A percentile compares a stretch with the other conserved stretches of the same genome.
phyloP scores from a whole-genome alignment of 2,888 invertebrate genomes.

The Melieria omissa region DNA sequence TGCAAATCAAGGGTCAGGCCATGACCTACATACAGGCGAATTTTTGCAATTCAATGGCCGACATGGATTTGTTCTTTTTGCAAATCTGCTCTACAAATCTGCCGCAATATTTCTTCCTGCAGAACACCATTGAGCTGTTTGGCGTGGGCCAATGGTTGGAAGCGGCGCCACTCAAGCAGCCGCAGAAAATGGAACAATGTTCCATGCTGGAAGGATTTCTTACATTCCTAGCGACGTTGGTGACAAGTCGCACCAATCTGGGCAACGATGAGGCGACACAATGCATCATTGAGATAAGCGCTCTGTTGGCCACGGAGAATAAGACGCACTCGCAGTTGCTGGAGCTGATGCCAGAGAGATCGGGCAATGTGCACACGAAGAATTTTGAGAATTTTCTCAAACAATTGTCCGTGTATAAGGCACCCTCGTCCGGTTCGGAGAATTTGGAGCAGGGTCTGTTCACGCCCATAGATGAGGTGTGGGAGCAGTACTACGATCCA shows the following conservation, averaged over 20 bases:
- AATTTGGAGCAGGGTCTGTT: conserved; percentile 93
- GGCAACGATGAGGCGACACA: conserved; percentile 74
- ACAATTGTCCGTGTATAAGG: conserved; percentile 86
- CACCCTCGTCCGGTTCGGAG: conserved; percentile 77
- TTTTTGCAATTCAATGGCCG: conserved; percentile 98
- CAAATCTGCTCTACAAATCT: conserved; percentile 93
- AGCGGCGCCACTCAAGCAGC: conserved; percentile 75
- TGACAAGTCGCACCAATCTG: conserved; percentile 86
- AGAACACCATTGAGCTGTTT: conserved; percentile 91
- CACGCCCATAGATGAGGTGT: conserved; percentile 85
- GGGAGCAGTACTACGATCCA: conserved; percentile 94
- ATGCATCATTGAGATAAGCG: conserved; percentile 91
- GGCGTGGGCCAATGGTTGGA: conserved; percentile 89
- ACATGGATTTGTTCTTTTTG: conserved; percentile 94
- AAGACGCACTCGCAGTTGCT: conserved; percentile 95
- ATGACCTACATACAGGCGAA: conserved; percentile 99
- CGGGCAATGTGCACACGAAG: conserved; percentile 89
- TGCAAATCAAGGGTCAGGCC: conserved; percentile 98
- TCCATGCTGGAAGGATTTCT: conserved; percentile 94
- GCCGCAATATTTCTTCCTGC: conserved; percentile 85
- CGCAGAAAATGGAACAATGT: conserved; percentile 84
- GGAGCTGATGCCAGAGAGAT: conserved; percentile 95
- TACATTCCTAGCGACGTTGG: conserved; percentile 88
- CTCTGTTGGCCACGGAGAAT: conserved; percentile 91
- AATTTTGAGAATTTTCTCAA: conserved; percentile 89